Base-by-base conservation (phyloP, 2,113 vertebrate species). In the Seriola aureovittata region DNA sequence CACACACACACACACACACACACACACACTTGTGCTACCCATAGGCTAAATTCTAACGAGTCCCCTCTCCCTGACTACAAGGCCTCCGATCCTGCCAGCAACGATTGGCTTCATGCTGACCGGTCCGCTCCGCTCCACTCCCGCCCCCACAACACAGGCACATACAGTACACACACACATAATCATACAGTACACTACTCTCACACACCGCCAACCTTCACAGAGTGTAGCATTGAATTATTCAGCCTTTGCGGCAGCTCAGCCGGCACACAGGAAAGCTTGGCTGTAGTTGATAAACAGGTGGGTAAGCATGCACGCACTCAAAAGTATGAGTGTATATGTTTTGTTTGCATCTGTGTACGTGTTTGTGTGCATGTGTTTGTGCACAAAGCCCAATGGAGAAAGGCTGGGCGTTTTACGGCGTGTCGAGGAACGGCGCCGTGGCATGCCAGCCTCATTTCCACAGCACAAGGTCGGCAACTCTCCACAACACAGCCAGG, bases 61-160 rank as follows among this genome's bases (percentile, higher is more conserved):
- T 82, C 78, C 78, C 71, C 71, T 87, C 66, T 87, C 79, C 52
- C 78, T 76, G 69, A 80, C 85, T 89, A 81, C 85, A 88, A 88
- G 91, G 89, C 89, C 93, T 93, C 76, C 71, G 81, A 82, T 88
- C 80, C 86, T 93, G 87, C 87, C 92, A 93, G 85, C 80, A 88
- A 85, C 60, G 48, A 92, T 93, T 88, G 86, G 85, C 90, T 91
- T 93, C 91, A 90, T 55, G 75, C 86, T 86, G 89, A 85, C 92
- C 83, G 32, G 62, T 86, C 84, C 52, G 21, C 86, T 76, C 74
- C 52, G 23, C 86, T 76, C 74, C 55, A 17, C 70, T 79, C 52
- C 71, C 54, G 38, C 62, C 81, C 75, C 79, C 74, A 70, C 68
- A 71, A 55, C 52, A 40, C 10, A 57, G 32, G 32, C 32, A 67